phyloP scores from a whole-genome alignment of 1,140 invertebrate species.

The Pomacea maculata region DNA sequence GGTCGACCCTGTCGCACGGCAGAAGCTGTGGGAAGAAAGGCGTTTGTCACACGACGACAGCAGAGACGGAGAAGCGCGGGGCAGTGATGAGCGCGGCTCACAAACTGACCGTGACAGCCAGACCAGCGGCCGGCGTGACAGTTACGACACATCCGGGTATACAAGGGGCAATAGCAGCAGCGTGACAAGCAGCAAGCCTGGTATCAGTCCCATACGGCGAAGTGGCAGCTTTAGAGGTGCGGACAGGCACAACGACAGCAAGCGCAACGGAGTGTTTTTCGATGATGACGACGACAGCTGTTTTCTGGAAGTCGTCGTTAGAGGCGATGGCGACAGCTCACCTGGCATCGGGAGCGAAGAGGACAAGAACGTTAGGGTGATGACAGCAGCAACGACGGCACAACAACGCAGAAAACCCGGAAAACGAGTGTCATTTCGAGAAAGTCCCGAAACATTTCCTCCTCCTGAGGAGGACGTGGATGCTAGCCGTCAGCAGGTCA shows the following conservation, averaged over 20 bases:
- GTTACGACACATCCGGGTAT: neutral
- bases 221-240: neutral
- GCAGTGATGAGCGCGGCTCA: neutral
- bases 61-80: neutral
- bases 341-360: neutral
- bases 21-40: too few relatives aligned
- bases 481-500: neutral
- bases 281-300: constrained; percentile 21
- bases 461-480: constrained; percentile 7
- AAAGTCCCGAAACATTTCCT: constrained; percentile 21
- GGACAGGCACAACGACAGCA: constrained; percentile 5
- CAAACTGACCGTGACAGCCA: neutral
- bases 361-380: neutral
- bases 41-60: too few relatives aligned
- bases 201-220: neutral
- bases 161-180: neutral
- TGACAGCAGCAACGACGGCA: neutral
- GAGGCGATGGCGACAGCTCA: neutral
- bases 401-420: neutral
- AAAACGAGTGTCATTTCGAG: constrained; percentile 21
- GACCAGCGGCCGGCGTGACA: neutral
- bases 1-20: neutral
- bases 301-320: neutral
- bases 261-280: constrained; percentile 22
- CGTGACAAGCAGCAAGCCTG: neutral